These are phyloP conservation scores for Palythoa grandiflora DNA, from an alignment of 92 coral and sea anemone species.

Conservation along the genomic window DNA sequence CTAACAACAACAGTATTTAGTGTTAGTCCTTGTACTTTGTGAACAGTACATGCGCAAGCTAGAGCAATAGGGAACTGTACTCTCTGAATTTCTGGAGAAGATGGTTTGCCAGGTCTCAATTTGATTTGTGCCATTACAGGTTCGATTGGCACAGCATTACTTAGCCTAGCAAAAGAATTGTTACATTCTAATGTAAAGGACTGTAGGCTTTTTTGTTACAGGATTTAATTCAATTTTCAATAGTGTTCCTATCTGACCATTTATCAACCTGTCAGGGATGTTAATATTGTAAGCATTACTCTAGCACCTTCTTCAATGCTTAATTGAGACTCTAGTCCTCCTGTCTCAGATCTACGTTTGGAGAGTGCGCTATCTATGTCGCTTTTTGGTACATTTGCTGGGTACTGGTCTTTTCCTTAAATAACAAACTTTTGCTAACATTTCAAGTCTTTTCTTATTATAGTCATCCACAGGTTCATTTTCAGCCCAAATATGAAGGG, in stretches of 20 bases:
- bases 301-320: background rate
- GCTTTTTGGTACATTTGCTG: too few species aligned
- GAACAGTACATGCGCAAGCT: too few species aligned
- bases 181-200: conserved; percentile 59
- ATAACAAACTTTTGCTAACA: too few species aligned
- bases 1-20: conserved; percentile 61
- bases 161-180: conserved; percentile 59
- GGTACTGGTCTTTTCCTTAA: too few species aligned
- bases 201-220: conserved; percentile 48
- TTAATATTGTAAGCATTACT: too few species aligned
- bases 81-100: too few species aligned
- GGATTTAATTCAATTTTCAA: conserved; percentile 42
- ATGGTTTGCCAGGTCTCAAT: conserved; percentile 63
- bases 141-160: conserved; percentile 64
- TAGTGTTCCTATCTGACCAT: conserved; percentile 78
- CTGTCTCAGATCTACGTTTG: background rate
- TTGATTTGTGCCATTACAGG: conserved; percentile 65
- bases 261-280: conserved; percentile 16
- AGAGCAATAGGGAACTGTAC: too few species aligned
- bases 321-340: background rate
- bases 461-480: background rate
- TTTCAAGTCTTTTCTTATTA: too few species aligned
- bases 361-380: too few species aligned
- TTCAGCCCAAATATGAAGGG: background rate
- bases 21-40: too few species aligned